Percentiles rank a stretch among this genome's conserved stretches.
Conservation (phyloP, 2,797 vertebrate species). For the Apodemus agrarius region DNA sequence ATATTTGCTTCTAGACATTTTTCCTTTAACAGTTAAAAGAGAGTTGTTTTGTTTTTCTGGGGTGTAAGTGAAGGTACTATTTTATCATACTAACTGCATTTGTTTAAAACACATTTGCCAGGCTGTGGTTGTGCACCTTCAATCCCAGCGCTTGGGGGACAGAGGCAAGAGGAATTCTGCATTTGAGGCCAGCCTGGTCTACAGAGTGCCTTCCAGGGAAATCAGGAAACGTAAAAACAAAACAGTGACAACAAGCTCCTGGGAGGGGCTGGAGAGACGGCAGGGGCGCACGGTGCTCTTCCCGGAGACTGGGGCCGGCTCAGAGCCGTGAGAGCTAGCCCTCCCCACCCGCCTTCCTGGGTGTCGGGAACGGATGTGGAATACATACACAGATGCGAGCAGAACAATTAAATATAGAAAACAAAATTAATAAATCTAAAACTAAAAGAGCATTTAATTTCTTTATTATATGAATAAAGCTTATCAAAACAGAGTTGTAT, state of each 20-base stretch:
- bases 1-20: conserved; percentile 78
- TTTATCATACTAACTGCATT: conserved; percentile 20
- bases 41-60: conserved; percentile 30
- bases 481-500: conserved; percentile 65
- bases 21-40: conserved; percentile 66
- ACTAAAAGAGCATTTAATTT: conserved; percentile 51
- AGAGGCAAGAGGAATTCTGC: background rate
- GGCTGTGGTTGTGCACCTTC: background rate
- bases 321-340: background rate
- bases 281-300: background rate
- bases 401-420: background rate
- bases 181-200: background rate
- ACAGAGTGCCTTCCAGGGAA: background rate
- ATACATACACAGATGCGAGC: background rate
- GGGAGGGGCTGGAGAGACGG: background rate
- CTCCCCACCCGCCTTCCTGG: too few species aligned
- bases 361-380: background rate
- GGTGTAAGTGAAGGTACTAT: conserved; percentile 38
- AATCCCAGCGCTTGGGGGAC: too few species aligned
- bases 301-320: background rate
- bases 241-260: background rate
- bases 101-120: conserved; percentile 61
- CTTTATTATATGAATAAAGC: conserved; percentile 72
- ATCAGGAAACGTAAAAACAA: background rate
- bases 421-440: background rate